Evolutionary conservation across 2,113 vertebrate genomes (phyloP).

Genomic region (Anguilla japonica): DNA sequence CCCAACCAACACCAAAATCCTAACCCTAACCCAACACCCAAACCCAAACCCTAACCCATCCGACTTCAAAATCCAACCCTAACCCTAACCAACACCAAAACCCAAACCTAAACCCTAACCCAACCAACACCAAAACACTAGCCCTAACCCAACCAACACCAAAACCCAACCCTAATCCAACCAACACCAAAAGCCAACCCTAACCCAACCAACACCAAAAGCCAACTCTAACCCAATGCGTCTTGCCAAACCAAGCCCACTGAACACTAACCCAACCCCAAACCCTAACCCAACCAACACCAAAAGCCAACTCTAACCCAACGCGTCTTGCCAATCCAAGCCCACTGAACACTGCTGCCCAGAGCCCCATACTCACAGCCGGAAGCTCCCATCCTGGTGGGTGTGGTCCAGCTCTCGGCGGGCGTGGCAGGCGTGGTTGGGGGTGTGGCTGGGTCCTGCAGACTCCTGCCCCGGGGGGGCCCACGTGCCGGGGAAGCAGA

Average conservation of each 20-base stretch:
- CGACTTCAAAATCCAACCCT: no score
- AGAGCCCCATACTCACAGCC: background rate
- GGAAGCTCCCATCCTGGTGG: constrained; percentile 22
- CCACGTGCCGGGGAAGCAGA: constrained; percentile 75
- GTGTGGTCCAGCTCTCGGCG: constrained; percentile 40
- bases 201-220: no score
- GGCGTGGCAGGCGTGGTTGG: constrained; percentile 20
- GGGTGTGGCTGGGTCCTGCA: background rate
- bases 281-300: no score
- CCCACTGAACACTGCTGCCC: constrained; percentile 63
- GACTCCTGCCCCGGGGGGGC: constrained; percentile 70
- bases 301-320: constrained; percentile 43
- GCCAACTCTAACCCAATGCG: constrained; percentile 52
- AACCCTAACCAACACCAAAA: no score
- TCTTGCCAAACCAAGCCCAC: constrained; percentile 76
- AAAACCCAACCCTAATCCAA: no score
- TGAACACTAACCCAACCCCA: constrained; percentile 53
- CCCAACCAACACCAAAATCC: no score
- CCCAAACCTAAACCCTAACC: no score
- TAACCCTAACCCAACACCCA: no score
- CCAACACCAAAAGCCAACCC: no score
- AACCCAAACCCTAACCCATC: no score
- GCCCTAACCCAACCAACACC: no score
- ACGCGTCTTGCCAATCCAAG: constrained; percentile 70
- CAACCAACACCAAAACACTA: no score